A percentile compares a stretch with the other conserved stretches of the same genome.
Evolutionary conservation across 2,113 vertebrate genomes (phyloP).

Genomic region (Chinchilla lanigera): DNA sequence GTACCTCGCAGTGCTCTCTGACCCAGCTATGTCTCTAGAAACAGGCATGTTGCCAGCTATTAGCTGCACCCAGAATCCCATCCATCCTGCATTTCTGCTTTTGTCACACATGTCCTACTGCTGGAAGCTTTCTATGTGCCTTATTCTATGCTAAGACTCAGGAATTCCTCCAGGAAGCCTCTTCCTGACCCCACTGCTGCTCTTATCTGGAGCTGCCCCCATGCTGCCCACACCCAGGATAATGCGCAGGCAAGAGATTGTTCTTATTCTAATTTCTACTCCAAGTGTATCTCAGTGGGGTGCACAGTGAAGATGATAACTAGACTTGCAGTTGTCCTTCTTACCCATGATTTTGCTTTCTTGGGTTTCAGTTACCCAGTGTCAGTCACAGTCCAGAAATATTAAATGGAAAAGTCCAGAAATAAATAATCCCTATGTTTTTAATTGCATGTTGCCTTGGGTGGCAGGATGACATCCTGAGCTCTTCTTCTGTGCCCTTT

Average conservation of each 20-base stretch:
- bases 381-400: not conserved
- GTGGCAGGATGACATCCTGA: too few species aligned
- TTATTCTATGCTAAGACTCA: not conserved
- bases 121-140: not conserved
- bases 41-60: fast-evolving
- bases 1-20: not conserved
- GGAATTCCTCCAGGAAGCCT: not conserved
- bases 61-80: fast-evolving
- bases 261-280: not conserved
- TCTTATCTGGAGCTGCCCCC: not conserved
- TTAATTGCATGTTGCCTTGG: not conserved
- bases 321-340: not conserved
- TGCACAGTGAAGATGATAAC: not conserved
- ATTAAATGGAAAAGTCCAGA: not conserved
- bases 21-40: too few species aligned
- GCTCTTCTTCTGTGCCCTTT: not conserved
- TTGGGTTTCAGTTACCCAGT: not conserved
- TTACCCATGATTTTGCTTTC: not conserved
- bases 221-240: not conserved
- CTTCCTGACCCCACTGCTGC: not conserved
- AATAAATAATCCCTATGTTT: not conserved
- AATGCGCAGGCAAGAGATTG: not conserved
- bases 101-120: fast-evolving
- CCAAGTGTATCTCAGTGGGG: not conserved
- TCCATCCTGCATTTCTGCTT: not conserved